Evolutionary conservation across 2,888 invertebrate species (phyloP).

Genomic region (Coenonympha glycerion): DNA sequence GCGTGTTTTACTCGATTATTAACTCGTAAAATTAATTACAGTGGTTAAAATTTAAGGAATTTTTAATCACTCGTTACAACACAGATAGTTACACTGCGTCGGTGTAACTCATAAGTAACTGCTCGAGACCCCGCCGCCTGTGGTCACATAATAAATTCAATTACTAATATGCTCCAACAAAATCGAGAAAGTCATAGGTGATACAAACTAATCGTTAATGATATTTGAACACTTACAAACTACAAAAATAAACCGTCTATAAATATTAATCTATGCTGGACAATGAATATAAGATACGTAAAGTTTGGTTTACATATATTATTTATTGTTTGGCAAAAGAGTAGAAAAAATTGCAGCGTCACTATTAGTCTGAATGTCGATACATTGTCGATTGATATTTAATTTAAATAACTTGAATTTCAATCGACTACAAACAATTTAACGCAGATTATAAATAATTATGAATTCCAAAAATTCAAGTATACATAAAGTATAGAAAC

Average conservation of each 20-base stretch:
- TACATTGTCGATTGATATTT: too few relatives aligned
- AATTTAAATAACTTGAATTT: too few relatives aligned
- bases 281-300: slow-evolving; percentile 47
- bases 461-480: too few relatives aligned
- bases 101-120: slow-evolving; percentile 13
- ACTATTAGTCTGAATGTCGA: too few relatives aligned
- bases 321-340: background rate
- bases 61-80: slow-evolving; percentile 17
- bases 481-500: too few relatives aligned
- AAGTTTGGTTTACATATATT: slow-evolving; percentile 43
- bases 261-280: slow-evolving; percentile 65
- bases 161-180: slow-evolving; percentile 43
- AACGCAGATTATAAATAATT: too few relatives aligned
- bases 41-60: slow-evolving; percentile 9
- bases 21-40: slow-evolving; percentile 10
- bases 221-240: slow-evolving; percentile 68
- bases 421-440: too few relatives aligned
- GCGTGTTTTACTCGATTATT: slow-evolving; percentile 8
- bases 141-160: slow-evolving; percentile 53
- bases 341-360: too few relatives aligned
- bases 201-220: slow-evolving; percentile 65
- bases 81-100: slow-evolving; percentile 7
- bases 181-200: slow-evolving; percentile 41
- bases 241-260: slow-evolving; percentile 64
- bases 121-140: slow-evolving; percentile 42